A percentile compares a stretch with the other conserved stretches of the same genome.
Evolutionary conservation across 53 echinoderm and acorn worm genomes (phyloP).

Genomic region (Stichopus horrens): DNA sequence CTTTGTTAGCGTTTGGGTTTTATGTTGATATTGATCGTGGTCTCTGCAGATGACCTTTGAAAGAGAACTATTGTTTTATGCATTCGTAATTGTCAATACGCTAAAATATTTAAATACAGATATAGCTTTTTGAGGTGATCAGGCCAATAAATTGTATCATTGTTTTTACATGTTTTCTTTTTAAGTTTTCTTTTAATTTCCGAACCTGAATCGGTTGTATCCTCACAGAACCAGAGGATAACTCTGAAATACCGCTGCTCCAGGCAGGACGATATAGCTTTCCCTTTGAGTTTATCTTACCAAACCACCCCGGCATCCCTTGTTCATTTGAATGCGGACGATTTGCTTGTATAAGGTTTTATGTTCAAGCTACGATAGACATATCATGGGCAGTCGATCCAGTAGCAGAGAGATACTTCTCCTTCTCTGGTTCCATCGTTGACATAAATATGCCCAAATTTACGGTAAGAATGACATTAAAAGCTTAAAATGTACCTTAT

Average conservation of each 20-base stretch:
- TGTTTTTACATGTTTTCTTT: no score
- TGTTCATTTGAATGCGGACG: conserved; percentile 90
- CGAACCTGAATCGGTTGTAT: no score
- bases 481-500: not conserved
- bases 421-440: conserved; percentile 83
- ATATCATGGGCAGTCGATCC: conserved; percentile 99
- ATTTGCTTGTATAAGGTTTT: conserved; percentile 85
- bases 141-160: no score
- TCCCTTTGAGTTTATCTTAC: conserved; percentile 81
- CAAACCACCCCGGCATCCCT: conserved; percentile 69
- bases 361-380: conserved; percentile 91
- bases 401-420: conserved; percentile 89
- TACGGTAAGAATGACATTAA: conserved; percentile 50
- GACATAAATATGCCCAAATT: conserved; percentile 80
- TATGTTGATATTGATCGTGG: no score
- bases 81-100: no score
- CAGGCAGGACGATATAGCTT: conserved; percentile 82
- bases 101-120: no score
- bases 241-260: conserved; percentile 84
- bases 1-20: no score
- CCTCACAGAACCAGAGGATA: conserved; percentile 67
- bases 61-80: no score
- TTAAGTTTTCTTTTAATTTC: no score
- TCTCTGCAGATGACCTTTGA: no score
- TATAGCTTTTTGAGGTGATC: no score